phyloP scores from a whole-genome alignment of 1,140 invertebrate species.

The Drosophila ambigua region DNA sequence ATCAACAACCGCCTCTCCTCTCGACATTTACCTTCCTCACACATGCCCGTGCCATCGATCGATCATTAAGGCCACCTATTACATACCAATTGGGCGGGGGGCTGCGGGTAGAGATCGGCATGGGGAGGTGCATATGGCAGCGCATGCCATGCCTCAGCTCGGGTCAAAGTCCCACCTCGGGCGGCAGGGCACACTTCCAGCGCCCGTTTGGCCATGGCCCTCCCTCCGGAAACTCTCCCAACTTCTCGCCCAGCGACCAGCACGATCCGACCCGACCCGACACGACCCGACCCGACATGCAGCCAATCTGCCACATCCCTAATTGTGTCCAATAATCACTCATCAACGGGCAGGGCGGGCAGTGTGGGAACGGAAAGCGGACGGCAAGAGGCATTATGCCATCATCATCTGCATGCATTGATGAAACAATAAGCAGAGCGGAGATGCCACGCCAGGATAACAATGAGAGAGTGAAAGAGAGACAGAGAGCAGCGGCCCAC shows the following conservation, averaged over 20 bases:
- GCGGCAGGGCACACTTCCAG: conserved; percentile 52
- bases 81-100: conserved; percentile 26
- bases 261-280: not conserved
- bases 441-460: conserved; percentile 77
- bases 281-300: conserved; percentile 39
- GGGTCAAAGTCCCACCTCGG: conserved; percentile 34
- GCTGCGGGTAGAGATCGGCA: conserved; percentile 9
- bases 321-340: conserved; percentile 81
- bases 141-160: conserved; percentile 35
- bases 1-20: no score
- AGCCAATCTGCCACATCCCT: conserved; percentile 78
- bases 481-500: conserved; percentile 41
- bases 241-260: conserved; percentile 22
- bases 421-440: conserved; percentile 76
- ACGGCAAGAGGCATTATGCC: conserved; percentile 65
- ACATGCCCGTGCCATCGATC: conserved; percentile 7
- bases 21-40: not conserved
- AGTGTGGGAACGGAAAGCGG: conserved; percentile 47
- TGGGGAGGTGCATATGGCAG: conserved; percentile 20
- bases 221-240: conserved; percentile 27
- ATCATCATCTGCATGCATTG: conserved; percentile 80
- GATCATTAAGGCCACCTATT: conserved; percentile 21
- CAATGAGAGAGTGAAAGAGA: conserved; percentile 41
- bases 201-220: conserved; percentile 36
- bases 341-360: conserved; percentile 49